phyloP scores from a whole-genome alignment of 2,113 vertebrate genomes.

The Peromyscus leucopus region DNA sequence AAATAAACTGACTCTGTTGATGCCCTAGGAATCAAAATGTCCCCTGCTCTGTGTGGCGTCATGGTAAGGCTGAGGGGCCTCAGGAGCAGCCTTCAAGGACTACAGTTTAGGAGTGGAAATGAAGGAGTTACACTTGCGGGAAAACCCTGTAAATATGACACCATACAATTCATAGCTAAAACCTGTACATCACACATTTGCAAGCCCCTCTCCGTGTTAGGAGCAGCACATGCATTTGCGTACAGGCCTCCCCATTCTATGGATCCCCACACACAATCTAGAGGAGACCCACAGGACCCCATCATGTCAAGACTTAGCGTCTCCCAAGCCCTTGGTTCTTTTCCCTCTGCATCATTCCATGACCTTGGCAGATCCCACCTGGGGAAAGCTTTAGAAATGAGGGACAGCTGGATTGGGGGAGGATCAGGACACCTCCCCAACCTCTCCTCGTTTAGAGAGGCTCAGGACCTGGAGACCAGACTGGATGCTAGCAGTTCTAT shows the following conservation, averaged over 20 bases:
- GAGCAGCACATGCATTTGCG: background rate
- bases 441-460: background rate
- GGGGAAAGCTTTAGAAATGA: background rate
- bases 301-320: background rate
- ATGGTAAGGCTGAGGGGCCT: background rate
- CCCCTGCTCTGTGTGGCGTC: background rate
- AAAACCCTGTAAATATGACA: background rate
- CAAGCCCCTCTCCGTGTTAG: background rate
- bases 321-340: background rate
- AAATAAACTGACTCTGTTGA: constrained; percentile 66
- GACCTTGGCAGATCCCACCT: no score
- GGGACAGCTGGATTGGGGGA: accelerated
- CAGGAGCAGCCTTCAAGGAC: background rate
- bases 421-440: no score
- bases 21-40: background rate
- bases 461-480: background rate
- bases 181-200: background rate
- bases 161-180: background rate
- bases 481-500: background rate
- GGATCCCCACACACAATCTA: background rate
- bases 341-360: background rate
- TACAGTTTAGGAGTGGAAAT: background rate
- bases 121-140: background rate
- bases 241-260: background rate
- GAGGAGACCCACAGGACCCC: background rate